phyloP scores from a whole-genome alignment of 2,888 invertebrate species.

The Hirtodrosophila confusa region DNA sequence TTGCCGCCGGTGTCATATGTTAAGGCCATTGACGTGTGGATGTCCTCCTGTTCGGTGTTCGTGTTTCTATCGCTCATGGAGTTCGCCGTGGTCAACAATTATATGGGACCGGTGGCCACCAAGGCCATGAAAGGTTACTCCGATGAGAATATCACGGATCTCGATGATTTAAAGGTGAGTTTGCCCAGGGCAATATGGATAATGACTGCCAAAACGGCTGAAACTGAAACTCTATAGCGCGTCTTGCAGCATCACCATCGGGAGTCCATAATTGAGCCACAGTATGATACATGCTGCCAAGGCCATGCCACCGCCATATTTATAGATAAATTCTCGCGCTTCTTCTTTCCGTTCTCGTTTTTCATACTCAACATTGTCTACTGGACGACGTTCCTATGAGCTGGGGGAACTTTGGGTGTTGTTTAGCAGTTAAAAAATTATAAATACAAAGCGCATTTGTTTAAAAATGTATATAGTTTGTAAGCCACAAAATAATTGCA shows the following conservation, averaged over 20 bases:
- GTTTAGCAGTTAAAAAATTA: conserved; percentile 23
- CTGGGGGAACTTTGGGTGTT: conserved; percentile 7
- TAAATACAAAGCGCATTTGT: conserved; percentile 77
- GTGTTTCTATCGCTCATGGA: conserved; percentile 96
- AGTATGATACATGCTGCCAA: conserved; percentile 93
- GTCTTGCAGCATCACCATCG: conserved; percentile 84
- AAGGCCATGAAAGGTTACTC: conserved; percentile 96
- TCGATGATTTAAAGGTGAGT: conserved; percentile 91
- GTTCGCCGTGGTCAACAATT: conserved; percentile 95
- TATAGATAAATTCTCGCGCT: conserved; percentile 94
- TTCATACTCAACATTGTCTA: conserved; percentile 95
- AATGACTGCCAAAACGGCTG: neutral
- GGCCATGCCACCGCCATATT: conserved; percentile 91
- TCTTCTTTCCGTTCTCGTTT: conserved; percentile 95
- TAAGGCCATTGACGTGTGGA: conserved; percentile 96
- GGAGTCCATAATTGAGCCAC: conserved; percentile 89
- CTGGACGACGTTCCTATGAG: conserved; percentile 92
- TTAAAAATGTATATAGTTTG: conserved; percentile 78
- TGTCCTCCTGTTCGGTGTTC: conserved; percentile 96
- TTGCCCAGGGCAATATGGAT: neutral
- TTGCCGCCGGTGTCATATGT: conserved; percentile 96
- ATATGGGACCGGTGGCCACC: conserved; percentile 92
- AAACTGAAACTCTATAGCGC: conserved; percentile 24
- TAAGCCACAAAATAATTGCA: conserved; percentile 67
- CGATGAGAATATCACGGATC: conserved; percentile 90